Base-by-base conservation (phyloP, 2,888 invertebrate genomes). In the Dynastes hyllus region DNA sequence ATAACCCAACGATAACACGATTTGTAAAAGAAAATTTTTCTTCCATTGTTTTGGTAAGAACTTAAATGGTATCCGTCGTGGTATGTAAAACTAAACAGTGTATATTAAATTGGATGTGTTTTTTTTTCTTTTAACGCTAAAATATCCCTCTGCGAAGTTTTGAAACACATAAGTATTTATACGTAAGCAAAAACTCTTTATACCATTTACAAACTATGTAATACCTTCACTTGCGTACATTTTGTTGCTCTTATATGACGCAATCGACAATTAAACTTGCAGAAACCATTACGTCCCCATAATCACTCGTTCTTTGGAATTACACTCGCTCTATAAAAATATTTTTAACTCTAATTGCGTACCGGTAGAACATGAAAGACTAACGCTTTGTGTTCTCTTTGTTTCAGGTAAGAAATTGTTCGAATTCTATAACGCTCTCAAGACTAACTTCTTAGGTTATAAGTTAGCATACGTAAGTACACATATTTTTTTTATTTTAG, bases 391-490 rank as follows among this genome's bases (percentile, higher is more conserved):
- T 69, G 45, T 73, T 73, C 45, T 73, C 61, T 45, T 73, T 73
- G 73, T 73, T 73, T 61, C 73, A 73, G 73, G 73, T 73, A 61
- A 73, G 73, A 61, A 40, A 45, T 61, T 40, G 37, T 45, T 55
- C 3, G 27, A 61, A 29, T 61, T 61, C 61, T 61, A 29, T 16
- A 55, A 55, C 55, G n/a, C 55, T 55, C 4, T n/a, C 5, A 2
- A 55, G 55, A 16, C 16, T 4, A 16, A 55, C 16, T 16, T 32
- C 5, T 32, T 16, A 55, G 16, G 6, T n/a, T 55, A 4, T 55
- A n/a, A 9, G 16, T 55, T 16, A 55, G 2, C 2, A 6, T 16
- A 55, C 55, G 16, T 55, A 45, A 45, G 45, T 45, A 45, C 2
- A 8, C 11, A 5, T 45, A 45, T 45, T 45, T 45, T 45, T 2